These are phyloP conservation scores for Grammomys surdaster DNA, from an alignment of 2,113 vertebrate species.

Conservation along the genomic window DNA sequence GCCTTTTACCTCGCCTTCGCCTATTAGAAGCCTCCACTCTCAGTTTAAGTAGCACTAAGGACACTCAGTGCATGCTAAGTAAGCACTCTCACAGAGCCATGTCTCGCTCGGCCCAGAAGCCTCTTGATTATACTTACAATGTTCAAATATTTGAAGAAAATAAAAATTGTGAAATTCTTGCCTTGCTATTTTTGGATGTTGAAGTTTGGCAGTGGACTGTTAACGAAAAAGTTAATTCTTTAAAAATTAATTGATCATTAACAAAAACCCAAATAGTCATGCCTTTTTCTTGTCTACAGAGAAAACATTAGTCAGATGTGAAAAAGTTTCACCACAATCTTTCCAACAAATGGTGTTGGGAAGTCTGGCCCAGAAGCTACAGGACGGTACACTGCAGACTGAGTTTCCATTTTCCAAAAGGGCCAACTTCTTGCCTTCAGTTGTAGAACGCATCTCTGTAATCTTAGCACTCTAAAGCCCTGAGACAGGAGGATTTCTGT, in stretches of 20 bases:
- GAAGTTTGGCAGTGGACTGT: not conserved
- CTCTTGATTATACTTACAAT: not conserved
- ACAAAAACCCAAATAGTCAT: slow-evolving; percentile 49
- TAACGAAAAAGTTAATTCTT: slow-evolving; percentile 37
- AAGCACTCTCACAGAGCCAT: not conserved
- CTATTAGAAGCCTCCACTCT: too few relatives aligned
- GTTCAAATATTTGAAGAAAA: slow-evolving; percentile 46
- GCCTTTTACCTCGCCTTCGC: not conserved
- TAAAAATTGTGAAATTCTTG: slow-evolving; percentile 27
- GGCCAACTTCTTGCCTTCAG: not conserved
- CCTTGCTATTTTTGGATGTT: slow-evolving; percentile 71
- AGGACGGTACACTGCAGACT: too few relatives aligned
- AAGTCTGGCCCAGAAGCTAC: not conserved
- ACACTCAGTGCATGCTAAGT: too few relatives aligned
- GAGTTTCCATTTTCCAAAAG: not conserved
- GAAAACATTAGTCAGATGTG: not conserved
- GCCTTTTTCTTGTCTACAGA: not conserved
- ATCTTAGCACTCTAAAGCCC: not conserved
- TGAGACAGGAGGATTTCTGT: not conserved
- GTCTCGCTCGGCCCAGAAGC: not conserved
- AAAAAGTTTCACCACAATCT: not conserved
- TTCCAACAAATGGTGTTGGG: not conserved
- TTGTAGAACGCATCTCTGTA: not conserved
- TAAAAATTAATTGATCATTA: slow-evolving; percentile 74
- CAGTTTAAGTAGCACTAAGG: not conserved